Percentiles rank a stretch among this genome's conserved stretches.
Evolutionary conservation across 2,797 vertebrate species (phyloP).

Genomic region (Picus viridis): DNA sequence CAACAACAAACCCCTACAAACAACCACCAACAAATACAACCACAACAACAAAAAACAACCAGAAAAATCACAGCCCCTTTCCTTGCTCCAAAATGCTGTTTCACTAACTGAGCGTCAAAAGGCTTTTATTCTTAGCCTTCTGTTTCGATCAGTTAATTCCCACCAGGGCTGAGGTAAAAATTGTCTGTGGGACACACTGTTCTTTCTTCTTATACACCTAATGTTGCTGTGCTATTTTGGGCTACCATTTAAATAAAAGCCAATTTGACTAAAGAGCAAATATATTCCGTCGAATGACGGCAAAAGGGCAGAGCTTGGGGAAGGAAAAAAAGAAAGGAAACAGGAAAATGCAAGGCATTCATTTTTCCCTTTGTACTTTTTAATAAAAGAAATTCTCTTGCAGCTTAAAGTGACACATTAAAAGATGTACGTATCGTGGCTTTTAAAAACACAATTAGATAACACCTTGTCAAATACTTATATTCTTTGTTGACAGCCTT

Average conservation of each 20-base stretch:
- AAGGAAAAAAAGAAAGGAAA: constrained; percentile 73
- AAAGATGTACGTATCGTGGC: constrained; percentile 83
- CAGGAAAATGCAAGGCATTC: constrained; percentile 81
- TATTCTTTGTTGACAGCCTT: constrained; percentile 86
- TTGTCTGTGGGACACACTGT: constrained; percentile 68
- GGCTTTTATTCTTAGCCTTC: constrained; percentile 62
- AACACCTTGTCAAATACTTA: constrained; percentile 90
- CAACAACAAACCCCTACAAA: no score
- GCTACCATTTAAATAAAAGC: constrained; percentile 82
- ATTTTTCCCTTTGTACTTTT: constrained; percentile 82
- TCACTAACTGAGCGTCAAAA: constrained; percentile 55
- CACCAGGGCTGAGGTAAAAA: constrained; percentile 65
- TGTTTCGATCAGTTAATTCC: constrained; percentile 65
- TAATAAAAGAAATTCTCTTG: constrained; percentile 82
- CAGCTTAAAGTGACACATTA: constrained; percentile 87
- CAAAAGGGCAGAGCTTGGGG: constrained; percentile 79
- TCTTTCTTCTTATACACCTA: constrained; percentile 75
- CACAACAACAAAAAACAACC: no score
- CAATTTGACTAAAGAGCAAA: constrained; percentile 84
- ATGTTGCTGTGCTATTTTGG: constrained; percentile 80
- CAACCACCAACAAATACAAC: no score
- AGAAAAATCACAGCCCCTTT: neutral
- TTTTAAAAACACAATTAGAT: constrained; percentile 92
- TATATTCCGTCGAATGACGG: constrained; percentile 77
- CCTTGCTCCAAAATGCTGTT: constrained; percentile 53